Conservation (phyloP, 2,888 invertebrate species). For the Drosophila lacicola region DNA sequence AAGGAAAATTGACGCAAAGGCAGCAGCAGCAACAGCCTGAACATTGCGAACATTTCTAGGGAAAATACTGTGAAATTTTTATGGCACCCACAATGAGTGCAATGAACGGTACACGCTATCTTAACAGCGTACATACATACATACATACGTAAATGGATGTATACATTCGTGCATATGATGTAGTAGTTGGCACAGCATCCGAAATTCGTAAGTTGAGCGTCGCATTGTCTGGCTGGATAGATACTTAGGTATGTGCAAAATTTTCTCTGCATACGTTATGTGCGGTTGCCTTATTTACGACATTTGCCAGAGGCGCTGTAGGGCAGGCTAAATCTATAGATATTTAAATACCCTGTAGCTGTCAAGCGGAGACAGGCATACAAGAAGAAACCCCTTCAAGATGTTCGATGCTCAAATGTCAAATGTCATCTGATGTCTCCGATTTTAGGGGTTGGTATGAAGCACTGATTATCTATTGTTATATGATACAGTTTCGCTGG, state of each 20-base stretch:
- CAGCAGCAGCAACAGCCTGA: slow-evolving; percentile 3
- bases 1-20: slow-evolving; percentile 3
- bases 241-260: background rate
- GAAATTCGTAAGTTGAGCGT: slow-evolving; percentile 1
- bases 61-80: slow-evolving; percentile 8
- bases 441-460: too few relatives aligned
- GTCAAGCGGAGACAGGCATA: too few relatives aligned
- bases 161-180: background rate
- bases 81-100: slow-evolving; percentile 20
- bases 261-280: too few relatives aligned
- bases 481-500: too few relatives aligned
- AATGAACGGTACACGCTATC: slow-evolving; percentile 26
- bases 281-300: too few relatives aligned
- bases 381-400: too few relatives aligned
- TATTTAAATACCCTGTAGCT: too few relatives aligned
- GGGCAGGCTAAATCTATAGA: too few relatives aligned
- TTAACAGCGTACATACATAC: background rate
- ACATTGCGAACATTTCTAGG: slow-evolving; percentile 18
- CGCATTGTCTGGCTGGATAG: background rate
- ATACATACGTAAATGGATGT: background rate
- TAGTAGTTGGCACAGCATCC: background rate
- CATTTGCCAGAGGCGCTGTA: too few relatives aligned
- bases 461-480: too few relatives aligned
- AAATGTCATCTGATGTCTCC: too few relatives aligned
- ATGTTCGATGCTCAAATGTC: too few relatives aligned